phyloP scores from a whole-genome alignment of 1,140 invertebrate genomes.

The Drosophila mauritiana region DNA sequence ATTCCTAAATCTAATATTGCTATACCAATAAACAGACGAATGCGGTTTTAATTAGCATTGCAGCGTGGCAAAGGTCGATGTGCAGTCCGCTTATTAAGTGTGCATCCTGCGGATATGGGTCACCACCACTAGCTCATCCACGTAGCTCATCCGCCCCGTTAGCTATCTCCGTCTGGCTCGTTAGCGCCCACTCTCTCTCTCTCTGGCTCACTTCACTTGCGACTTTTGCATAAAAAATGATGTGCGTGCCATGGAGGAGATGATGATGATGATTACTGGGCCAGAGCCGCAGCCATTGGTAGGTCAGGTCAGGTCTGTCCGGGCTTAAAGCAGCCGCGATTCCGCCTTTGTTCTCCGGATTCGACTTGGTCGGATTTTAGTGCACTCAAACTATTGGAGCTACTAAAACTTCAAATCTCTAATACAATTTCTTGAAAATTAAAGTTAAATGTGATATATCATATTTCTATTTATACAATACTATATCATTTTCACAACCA shows the following conservation, averaged over 20 bases:
- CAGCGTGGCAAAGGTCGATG: constrained; percentile 56
- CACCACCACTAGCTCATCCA: constrained; percentile 29
- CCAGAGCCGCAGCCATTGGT: constrained; percentile 8
- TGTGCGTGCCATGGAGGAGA: constrained; percentile 52
- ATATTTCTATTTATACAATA: too few species aligned
- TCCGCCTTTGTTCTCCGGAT: constrained; percentile 30
- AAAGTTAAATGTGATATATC: too few species aligned
- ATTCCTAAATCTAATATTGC: too few species aligned
- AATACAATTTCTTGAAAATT: too few species aligned
- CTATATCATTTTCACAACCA: too few species aligned
- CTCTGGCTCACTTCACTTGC: constrained; percentile 3
- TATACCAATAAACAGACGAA: too few species aligned
- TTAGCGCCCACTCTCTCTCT: constrained; percentile 17
- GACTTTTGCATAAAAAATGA: constrained; percentile 65
- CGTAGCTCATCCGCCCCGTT: constrained; percentile 6
- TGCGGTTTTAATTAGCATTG: constrained; percentile 57
- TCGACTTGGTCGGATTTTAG: constrained; percentile 14
- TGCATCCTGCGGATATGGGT: constrained; percentile 60
- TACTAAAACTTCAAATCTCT: not conserved
- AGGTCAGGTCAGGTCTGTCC: constrained; percentile 60
- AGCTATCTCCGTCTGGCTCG: constrained; percentile 6
- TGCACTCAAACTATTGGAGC: not conserved
- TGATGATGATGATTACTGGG: constrained; percentile 29
- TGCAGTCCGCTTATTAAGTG: constrained; percentile 32
- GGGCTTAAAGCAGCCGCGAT: constrained; percentile 57